These are phyloP conservation scores for Syrista parreyssii DNA, from an alignment of 2,888 invertebrate genomes.

Conservation along the genomic window DNA sequence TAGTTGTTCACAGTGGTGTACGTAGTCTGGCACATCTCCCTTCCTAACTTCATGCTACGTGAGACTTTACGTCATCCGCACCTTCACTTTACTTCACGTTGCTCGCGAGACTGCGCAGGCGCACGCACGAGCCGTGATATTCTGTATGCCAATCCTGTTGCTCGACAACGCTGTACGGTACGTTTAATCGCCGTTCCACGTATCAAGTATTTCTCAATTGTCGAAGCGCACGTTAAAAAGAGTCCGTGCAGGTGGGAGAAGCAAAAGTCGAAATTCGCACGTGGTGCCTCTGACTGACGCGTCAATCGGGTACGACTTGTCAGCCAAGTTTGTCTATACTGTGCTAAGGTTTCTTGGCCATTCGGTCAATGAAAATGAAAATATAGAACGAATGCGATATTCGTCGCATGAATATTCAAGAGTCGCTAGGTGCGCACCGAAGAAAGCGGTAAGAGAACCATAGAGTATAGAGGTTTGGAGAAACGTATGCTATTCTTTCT, in stretches of 20 bases:
- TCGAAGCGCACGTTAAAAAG: background rate
- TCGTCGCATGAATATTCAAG: background rate
- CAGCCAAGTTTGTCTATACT: background rate
- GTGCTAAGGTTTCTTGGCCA: background rate
- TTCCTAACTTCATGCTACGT: conserved; percentile 1
- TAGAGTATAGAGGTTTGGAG: background rate
- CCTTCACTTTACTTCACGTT: conserved; percentile 27
- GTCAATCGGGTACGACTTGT: background rate
- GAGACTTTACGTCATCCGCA: conserved; percentile 31
- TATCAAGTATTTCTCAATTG: background rate
- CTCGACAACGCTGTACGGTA: background rate
- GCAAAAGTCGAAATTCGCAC: background rate
- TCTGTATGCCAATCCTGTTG: conserved; percentile 14
- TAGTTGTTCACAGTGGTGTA: background rate
- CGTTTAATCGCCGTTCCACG: background rate
- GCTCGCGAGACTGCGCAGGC: background rate
- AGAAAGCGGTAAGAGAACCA: background rate
- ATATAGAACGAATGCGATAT: background rate
- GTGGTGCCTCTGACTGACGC: background rate
- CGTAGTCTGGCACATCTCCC: background rate
- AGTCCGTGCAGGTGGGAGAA: background rate
- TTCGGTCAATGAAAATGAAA: background rate
- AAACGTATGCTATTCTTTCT: background rate
- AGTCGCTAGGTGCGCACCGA: background rate
- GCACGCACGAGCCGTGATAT: background rate